A percentile compares a stretch with the other conserved stretches of the same genome.
Evolutionary conservation across 2,797 vertebrate species (phyloP).

Genomic region (Arrhamphus sclerolepis): DNA sequence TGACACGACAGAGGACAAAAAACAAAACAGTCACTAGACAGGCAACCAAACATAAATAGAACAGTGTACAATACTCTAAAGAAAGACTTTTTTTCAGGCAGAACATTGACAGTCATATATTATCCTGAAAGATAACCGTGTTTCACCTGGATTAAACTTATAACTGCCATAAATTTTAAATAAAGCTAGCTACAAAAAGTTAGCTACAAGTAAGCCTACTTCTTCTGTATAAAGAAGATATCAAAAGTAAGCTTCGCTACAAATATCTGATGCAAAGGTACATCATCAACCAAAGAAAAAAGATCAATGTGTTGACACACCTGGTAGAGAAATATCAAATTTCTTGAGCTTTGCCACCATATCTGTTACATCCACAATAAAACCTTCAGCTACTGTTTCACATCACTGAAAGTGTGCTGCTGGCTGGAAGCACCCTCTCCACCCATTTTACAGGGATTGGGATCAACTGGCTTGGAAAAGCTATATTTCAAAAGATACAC

Average conservation of each 20-base stretch:
- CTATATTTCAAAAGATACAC: slow-evolving; percentile 31
- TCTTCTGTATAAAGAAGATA: no score
- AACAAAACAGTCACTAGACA: slow-evolving; percentile 10
- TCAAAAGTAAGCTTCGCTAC: no score
- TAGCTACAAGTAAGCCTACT: no score
- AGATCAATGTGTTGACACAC: slow-evolving; percentile 34
- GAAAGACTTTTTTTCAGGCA: no score
- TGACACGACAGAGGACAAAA: slow-evolving; percentile 23
- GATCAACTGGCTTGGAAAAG: slow-evolving; percentile 39
- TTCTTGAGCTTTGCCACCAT: slow-evolving; percentile 44
- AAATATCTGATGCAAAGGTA: no score
- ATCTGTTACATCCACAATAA: slow-evolving; percentile 30
- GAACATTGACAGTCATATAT: no score
- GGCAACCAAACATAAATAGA: background rate
- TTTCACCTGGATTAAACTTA: no score
- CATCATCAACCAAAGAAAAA: background rate
- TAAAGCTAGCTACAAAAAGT: no score
- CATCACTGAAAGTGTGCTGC: slow-evolving; percentile 30
- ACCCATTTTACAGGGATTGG: slow-evolving; percentile 50
- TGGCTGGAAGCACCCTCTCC: slow-evolving; percentile 12
- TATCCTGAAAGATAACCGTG: no score
- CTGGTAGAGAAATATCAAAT: slow-evolving; percentile 34
- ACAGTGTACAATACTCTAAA: no score
- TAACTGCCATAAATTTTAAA: no score
- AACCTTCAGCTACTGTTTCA: slow-evolving; percentile 40